Evolutionary conservation across 1,140 invertebrate species (phyloP).

Genomic region (Amyelois transitella): DNA sequence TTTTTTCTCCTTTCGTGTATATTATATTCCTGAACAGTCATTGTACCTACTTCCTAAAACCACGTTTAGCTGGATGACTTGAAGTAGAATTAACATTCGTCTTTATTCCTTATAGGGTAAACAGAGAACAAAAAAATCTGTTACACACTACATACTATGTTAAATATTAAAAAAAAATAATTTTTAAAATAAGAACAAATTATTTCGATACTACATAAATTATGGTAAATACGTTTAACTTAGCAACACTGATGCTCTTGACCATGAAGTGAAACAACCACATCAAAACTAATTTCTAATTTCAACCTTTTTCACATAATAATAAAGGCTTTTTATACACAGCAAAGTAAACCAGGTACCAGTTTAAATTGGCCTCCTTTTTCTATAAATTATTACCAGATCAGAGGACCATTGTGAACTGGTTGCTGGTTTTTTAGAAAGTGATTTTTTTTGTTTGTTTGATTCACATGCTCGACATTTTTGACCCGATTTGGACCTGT

Average conservation of each 20-base stretch:
- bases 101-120: no score
- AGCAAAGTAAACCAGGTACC: not conserved
- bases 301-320: not conserved
- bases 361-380: not conserved
- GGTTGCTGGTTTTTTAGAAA: not conserved
- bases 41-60: no score
- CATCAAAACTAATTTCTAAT: not conserved
- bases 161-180: no score
- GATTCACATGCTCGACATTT: not conserved
- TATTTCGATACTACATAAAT: not conserved
- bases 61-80: no score
- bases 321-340: not conserved
- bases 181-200: not conserved
- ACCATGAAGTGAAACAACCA: conserved; percentile 54
- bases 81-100: no score
- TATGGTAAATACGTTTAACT: conserved; percentile 1
- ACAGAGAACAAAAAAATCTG: no score
- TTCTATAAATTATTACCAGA: not conserved
- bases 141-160: no score
- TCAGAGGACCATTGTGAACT: not conserved
- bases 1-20: no score
- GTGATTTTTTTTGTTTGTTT: not conserved
- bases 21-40: no score
- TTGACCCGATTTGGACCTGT: not conserved
- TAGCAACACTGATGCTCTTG: conserved; percentile 49